Percentiles rank a stretch among this genome's conserved stretches.
Evolutionary conservation across 2,113 vertebrate genomes (phyloP).

Genomic region (Gavia stellata): DNA sequence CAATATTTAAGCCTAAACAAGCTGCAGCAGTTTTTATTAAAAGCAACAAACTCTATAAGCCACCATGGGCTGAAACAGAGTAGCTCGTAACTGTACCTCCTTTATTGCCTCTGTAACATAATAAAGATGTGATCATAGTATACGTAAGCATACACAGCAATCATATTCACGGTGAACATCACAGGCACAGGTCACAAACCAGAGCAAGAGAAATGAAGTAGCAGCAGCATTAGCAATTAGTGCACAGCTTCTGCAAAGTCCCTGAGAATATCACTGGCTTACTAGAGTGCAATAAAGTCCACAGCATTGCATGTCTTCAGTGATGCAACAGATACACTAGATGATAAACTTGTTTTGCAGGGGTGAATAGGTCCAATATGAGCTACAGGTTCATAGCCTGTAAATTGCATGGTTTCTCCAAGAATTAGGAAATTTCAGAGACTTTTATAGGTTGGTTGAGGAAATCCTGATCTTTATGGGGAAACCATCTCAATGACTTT

Average conservation of each 20-base stretch:
- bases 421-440: neutral
- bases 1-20: neutral
- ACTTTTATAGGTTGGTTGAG: neutral
- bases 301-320: rapidly evolving
- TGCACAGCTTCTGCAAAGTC: neutral
- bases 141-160: neutral
- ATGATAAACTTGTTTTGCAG: neutral
- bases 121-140: neutral
- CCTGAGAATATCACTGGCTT: neutral
- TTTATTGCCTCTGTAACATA: neutral
- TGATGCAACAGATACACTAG: neutral
- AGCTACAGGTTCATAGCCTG: neutral
- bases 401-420: neutral
- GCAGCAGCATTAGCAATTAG: neutral
- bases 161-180: neutral
- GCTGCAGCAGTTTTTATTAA: neutral
- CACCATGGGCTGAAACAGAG: neutral
- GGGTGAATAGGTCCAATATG: neutral
- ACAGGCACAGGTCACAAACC: neutral
- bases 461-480: neutral
- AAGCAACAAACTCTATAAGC: neutral
- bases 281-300: neutral
- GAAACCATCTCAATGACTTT: neutral
- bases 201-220: neutral
- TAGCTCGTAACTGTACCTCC: neutral